Evolutionary conservation across 2,113 vertebrate species (phyloP), one percentile per base, ranked within the genome.

Genomic region (Gila orcuttii): DNA sequence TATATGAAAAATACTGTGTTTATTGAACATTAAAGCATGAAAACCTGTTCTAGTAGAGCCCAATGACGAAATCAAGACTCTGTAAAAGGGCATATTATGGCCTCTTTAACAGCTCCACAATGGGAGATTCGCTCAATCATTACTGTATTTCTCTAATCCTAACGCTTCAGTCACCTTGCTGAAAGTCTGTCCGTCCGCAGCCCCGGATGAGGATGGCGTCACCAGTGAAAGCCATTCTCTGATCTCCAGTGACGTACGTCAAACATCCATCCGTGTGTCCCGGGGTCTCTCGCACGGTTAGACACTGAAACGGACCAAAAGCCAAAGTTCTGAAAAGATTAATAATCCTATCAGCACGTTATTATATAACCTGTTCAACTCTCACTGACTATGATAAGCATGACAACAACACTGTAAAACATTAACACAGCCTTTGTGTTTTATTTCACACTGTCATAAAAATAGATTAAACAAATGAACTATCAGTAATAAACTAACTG

Each of bases 161-260:
- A 57, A 8, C 19, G 6, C 52, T 57, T 55, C 17, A 2, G 52
- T 57, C 12, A 97, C 97, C 97, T 91, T 97, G 96, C 89, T 98
- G 97, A 91, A 98, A 98, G 91, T 98, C 97, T 0, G 97, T 98
- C 62, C 97, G 93, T 5, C 97, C 97, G 59, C 97, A 98, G 77
- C 97, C 97, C 76, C 97, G 91, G 90, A 98, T 96, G 31, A 98
- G 95, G 71, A 98, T 91, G 11, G 96, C 84, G 3, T 98, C 97
- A 6, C 97, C 97, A 0, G 96, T 98, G 88, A 98, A 98, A 28
- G 94, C 97, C 96, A 97, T 95, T n/a, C 89, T 92, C 66, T 93
- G 85, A 88, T 98, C 96, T 21, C 85, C 92, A 8, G 94, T 87
- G 62, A 98, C 95, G 23, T 95, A 94, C 0, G 95, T 95, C 88